Percentiles rank a stretch among this genome's conserved stretches.
Evolutionary conservation across 2,888 invertebrate genomes (phyloP).

Genomic region (Cheilosia urbana): DNA sequence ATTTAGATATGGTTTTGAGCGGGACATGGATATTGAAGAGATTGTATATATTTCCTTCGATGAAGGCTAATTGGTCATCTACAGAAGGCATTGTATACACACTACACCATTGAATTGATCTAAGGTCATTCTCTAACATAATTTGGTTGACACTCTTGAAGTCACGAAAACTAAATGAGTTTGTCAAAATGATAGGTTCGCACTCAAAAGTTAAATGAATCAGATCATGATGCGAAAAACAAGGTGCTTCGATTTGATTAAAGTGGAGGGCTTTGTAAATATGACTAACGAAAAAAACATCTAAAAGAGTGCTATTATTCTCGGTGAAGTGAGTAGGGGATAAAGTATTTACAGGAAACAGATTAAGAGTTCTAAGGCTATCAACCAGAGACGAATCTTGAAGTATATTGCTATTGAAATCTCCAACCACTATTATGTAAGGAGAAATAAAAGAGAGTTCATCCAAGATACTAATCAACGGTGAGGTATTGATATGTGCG

Average conservation of each 20-base stretch:
- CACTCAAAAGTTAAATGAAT: slow-evolving; percentile 3
- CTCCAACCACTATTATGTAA: not conserved
- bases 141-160: not conserved
- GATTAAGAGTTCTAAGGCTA: not conserved
- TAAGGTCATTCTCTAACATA: slow-evolving; percentile 10
- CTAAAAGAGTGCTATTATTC: too few relatives aligned
- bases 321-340: not conserved
- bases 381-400: not conserved
- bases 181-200: not conserved
- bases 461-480: not conserved
- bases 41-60: not conserved
- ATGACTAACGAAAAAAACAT: too few relatives aligned
- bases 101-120: not conserved
- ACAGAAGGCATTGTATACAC: slow-evolving; percentile 16
- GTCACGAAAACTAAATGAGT: not conserved
- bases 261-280: not conserved
- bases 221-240: not conserved
- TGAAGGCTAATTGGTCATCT: slow-evolving; percentile 7
- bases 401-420: not conserved
- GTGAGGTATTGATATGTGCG: not conserved
- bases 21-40: slow-evolving; percentile 1
- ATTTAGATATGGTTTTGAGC: not conserved
- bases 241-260: not conserved
- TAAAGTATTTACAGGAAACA: not conserved
- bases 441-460: not conserved